Evolutionary conservation across 1,140 invertebrate species (phyloP).

Genomic region (Drosophila malerkotliana): DNA sequence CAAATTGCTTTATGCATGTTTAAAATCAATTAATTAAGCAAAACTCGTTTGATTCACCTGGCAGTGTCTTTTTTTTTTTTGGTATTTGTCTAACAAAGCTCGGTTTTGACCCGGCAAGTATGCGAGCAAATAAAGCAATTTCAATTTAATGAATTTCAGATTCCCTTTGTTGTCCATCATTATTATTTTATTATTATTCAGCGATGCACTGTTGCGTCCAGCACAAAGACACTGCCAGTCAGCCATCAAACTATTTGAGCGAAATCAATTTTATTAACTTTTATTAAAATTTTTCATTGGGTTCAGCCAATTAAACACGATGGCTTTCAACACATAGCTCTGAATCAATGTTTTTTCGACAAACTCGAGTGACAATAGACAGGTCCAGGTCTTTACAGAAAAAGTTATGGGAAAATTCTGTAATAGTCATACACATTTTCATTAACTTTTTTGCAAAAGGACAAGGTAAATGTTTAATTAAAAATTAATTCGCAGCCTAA

Average conservation of each 20-base stretch:
- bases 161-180: slow-evolving; percentile 33
- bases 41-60: slow-evolving; percentile 41
- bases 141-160: slow-evolving; percentile 54
- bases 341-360: slow-evolving; percentile 2
- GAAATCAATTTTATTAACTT: slow-evolving; percentile 69
- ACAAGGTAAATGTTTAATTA: neutral
- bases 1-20: slow-evolving; percentile 60
- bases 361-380: no score
- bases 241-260: slow-evolving; percentile 36
- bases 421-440: no score
- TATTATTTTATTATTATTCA: slow-evolving; percentile 30
- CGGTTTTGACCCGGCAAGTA: slow-evolving; percentile 9
- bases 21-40: slow-evolving; percentile 67
- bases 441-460: neutral
- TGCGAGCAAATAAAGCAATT: slow-evolving; percentile 33
- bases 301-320: slow-evolving; percentile 48
- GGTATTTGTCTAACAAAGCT: slow-evolving; percentile 7
- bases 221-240: slow-evolving; percentile 30
- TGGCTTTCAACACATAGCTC: neutral
- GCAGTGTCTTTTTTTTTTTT: slow-evolving; percentile 41
- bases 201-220: slow-evolving; percentile 14
- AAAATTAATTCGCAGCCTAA: no score
- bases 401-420: no score
- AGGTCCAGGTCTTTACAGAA: no score
- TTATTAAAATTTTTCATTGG: slow-evolving; percentile 60